Evolutionary conservation across 2,888 invertebrate genomes (phyloP).

Genomic region (Anoncus sp.): DNA sequence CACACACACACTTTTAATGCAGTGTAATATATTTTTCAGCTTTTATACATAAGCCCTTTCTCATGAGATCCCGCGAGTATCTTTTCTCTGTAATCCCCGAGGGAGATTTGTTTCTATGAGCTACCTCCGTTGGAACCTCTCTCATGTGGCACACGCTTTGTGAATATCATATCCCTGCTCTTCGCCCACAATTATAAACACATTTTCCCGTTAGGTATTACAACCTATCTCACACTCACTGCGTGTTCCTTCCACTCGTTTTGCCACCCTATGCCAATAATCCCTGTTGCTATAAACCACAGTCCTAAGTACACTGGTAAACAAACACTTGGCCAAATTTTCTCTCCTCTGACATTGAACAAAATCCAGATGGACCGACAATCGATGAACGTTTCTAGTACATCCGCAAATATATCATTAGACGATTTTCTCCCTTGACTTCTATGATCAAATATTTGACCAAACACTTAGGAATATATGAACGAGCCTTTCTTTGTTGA

Average conservation of each 20-base stretch:
- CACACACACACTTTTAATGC: slow-evolving; percentile 23
- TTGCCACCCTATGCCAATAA: slow-evolving; percentile 25
- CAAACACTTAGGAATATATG: slow-evolving; percentile 19
- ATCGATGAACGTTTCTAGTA: slow-evolving; percentile 3
- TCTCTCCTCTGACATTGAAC: not conserved
- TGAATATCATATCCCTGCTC: slow-evolving; percentile 37
- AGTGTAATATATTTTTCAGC: slow-evolving; percentile 34
- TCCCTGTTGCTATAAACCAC: slow-evolving; percentile 21
- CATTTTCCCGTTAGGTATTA: slow-evolving; percentile 18
- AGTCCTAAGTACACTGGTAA: slow-evolving; percentile 56
- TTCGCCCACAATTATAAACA: slow-evolving; percentile 31
- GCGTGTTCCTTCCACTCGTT: slow-evolving; percentile 8
- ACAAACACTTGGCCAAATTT: slow-evolving; percentile 27
- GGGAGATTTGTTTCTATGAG: slow-evolving; percentile 34
- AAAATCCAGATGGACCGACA: slow-evolving; percentile 14
- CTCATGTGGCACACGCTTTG: slow-evolving; percentile 19
- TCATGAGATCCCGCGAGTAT: slow-evolving; percentile 37
- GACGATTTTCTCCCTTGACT: slow-evolving; percentile 35
- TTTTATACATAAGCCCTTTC: slow-evolving; percentile 9
- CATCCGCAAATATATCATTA: slow-evolving; percentile 38
- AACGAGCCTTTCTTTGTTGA: not conserved
- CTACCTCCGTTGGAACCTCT: not conserved
- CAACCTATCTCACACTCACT: not conserved
- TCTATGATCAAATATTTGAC: slow-evolving; percentile 49
- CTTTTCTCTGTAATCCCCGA: slow-evolving; percentile 40